Conservation (phyloP, 2,113 vertebrate species). For the Suricata suricatta region DNA sequence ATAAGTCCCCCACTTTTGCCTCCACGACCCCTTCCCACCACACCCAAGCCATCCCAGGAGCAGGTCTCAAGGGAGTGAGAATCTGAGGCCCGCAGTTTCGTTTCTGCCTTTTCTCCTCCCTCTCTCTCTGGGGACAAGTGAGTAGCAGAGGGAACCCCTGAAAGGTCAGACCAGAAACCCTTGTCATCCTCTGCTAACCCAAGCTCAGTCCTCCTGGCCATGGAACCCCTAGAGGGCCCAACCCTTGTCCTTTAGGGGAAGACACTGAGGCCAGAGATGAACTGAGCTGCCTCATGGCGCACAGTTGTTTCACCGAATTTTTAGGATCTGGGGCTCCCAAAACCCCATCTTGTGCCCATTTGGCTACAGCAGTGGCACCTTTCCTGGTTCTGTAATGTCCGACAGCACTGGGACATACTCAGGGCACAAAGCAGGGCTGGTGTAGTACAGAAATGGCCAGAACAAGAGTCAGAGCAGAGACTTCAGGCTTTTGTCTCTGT, state of each 20-base stretch:
- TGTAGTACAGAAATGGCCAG: not conserved
- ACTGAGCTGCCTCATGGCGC: fast-evolving
- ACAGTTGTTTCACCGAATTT: not conserved
- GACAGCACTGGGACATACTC: not conserved
- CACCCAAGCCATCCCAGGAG: not conserved
- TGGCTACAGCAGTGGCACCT: not conserved
- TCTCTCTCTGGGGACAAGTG: not conserved
- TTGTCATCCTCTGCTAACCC: not conserved
- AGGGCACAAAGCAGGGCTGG: not conserved
- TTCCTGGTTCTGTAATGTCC: not conserved
- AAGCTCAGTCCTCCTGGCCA: not conserved
- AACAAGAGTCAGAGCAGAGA: not conserved
- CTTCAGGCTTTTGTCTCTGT: not conserved
- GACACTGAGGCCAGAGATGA: not conserved
- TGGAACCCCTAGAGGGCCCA: not conserved
- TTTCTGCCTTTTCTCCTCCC: not conserved
- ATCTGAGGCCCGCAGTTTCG: fast-evolving
- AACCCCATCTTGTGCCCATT: not conserved
- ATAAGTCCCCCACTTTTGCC: not conserved
- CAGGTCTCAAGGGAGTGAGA: not conserved
- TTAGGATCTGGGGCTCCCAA: not conserved
- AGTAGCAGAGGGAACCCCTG: not conserved
- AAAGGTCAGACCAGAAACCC: not conserved
- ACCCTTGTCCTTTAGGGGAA: not conserved
- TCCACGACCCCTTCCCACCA: not conserved